phyloP scores from a whole-genome alignment of 2,113 vertebrate genomes.

The Pollimyrus isidori region DNA sequence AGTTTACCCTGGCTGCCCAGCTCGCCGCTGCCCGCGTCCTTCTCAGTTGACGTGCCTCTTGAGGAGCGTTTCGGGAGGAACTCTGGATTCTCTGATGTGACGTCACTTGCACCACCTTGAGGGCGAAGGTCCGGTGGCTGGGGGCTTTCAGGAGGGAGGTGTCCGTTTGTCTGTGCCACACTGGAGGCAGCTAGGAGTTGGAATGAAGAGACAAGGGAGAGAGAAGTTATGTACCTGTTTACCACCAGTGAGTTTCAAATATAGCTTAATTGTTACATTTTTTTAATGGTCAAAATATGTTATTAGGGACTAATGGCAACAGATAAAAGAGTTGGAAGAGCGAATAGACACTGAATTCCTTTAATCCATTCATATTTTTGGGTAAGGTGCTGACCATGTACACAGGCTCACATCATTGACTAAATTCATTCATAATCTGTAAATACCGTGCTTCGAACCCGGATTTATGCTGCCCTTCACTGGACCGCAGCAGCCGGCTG shows the following conservation, averaged over 20 bases:
- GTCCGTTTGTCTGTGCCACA: slow-evolving; percentile 17
- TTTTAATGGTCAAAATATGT: not conserved
- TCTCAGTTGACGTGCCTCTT: slow-evolving; percentile 55
- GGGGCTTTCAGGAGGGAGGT: slow-evolving; percentile 46
- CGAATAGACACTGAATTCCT: not conserved
- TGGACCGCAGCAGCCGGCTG: slow-evolving; percentile 36
- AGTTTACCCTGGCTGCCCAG: not conserved
- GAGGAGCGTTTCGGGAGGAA: slow-evolving; percentile 40
- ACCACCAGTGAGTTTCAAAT: not conserved
- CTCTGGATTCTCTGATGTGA: slow-evolving; percentile 30
- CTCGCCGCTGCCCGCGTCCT: slow-evolving; percentile 51
- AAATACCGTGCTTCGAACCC: not conserved
- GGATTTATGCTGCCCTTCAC: slow-evolving; percentile 37
- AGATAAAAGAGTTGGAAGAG: not conserved
- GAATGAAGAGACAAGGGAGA: not conserved
- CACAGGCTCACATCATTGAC: not conserved
- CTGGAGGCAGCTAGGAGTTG: not conserved
- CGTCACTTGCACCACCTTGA: slow-evolving; percentile 21
- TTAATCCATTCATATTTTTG: not conserved
- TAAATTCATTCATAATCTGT: not conserved
- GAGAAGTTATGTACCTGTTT: not conserved
- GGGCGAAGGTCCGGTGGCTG: slow-evolving; percentile 47
- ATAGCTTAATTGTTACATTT: not conserved
- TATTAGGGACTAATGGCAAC: not conserved
- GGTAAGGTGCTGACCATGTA: not conserved